These are phyloP conservation scores for Rhinogobio ventralis DNA, from an alignment of 2,797 vertebrate genomes.

Conservation along the genomic window DNA sequence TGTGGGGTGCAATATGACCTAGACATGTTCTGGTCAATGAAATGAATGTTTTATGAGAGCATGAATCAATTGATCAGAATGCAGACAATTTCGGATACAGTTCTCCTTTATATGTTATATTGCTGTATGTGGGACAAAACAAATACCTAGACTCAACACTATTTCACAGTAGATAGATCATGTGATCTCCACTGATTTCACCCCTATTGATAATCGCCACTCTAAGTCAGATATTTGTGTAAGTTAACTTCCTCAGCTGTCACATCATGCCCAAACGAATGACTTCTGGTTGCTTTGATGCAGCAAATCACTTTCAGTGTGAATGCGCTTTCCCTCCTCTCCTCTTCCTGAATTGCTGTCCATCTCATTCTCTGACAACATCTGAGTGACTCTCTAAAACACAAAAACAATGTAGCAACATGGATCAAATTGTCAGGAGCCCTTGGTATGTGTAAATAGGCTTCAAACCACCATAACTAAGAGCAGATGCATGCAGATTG, in stretches of 20 bases:
- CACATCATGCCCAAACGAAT: neutral
- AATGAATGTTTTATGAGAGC: too few species aligned
- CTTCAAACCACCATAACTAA: constrained; percentile 50
- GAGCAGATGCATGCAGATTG: constrained; percentile 54
- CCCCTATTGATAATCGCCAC: neutral
- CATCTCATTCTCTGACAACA: neutral
- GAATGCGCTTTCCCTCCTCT: neutral
- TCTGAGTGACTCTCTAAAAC: constrained; percentile 37
- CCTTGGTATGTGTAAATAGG: constrained; percentile 18
- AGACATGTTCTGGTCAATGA: too few species aligned
- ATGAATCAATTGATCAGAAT: too few species aligned
- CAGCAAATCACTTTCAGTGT: neutral
- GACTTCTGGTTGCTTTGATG: neutral
- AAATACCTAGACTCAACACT: too few species aligned
- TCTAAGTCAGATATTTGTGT: neutral
- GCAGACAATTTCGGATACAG: too few species aligned
- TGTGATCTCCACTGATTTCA: neutral
- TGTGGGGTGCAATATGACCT: too few species aligned
- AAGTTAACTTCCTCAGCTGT: neutral
- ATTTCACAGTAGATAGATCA: neutral
- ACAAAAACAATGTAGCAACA: constrained; percentile 42
- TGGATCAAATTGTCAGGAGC: constrained; percentile 42
- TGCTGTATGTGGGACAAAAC: too few species aligned
- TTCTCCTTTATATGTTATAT: too few species aligned
- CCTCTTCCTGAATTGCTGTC: neutral